Evolutionary conservation across 2,113 vertebrate genomes (phyloP).

Genomic region (Mesitornis unicolor): DNA sequence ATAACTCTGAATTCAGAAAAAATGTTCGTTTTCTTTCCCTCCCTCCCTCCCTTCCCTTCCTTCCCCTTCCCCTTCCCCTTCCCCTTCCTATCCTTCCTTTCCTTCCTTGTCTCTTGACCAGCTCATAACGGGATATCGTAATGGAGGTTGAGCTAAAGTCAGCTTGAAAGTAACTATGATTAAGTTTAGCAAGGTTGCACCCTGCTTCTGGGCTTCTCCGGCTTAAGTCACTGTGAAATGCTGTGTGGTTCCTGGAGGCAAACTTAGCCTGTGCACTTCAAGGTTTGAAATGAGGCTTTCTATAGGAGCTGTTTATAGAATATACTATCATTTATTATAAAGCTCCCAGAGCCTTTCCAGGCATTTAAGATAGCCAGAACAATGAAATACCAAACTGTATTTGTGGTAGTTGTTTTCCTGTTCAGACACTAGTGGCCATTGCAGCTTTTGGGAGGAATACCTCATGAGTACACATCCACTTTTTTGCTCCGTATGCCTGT

Average conservation of each 20-base stretch:
- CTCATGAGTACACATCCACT: background rate
- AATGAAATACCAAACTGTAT: background rate
- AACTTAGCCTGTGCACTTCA: background rate
- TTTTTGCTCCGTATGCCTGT: background rate
- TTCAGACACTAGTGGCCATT: background rate
- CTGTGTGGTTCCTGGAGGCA: rapidly evolving
- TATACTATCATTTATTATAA: background rate
- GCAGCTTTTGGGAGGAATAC: background rate
- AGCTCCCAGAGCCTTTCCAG: background rate
- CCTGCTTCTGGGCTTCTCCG: background rate
- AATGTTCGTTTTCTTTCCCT: background rate
- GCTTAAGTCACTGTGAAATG: background rate
- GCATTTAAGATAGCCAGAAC: background rate
- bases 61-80: too few species aligned
- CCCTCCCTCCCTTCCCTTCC: too few species aligned
- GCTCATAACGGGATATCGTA: background rate
- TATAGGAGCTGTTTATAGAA: background rate
- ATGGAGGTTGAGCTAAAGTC: background rate
- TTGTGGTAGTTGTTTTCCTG: background rate
- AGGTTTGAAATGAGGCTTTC: background rate
- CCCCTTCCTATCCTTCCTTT: too few species aligned
- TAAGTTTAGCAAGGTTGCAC: background rate
- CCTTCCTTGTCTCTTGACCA: background rate
- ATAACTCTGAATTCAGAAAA: background rate
- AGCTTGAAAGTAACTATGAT: background rate